Conservation (phyloP, 2,888 invertebrate genomes). For the Oscheius sp. region DNA sequence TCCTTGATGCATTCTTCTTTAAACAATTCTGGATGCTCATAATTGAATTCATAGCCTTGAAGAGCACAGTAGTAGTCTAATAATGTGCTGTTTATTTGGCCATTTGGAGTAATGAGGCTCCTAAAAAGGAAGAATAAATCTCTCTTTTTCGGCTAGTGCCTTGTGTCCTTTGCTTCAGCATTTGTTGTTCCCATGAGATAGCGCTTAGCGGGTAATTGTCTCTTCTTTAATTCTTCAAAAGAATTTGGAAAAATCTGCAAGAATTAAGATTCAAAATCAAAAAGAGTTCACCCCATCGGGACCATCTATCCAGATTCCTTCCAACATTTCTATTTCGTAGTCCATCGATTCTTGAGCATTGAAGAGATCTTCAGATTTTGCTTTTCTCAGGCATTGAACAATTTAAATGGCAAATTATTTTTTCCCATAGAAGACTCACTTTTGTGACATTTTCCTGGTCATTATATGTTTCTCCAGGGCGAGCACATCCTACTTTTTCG, state of each 20-base stretch:
- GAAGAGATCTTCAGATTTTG: not conserved
- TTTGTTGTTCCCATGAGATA: conserved; percentile 1
- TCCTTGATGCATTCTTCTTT: not conserved
- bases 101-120: not conserved
- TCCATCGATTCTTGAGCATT: not conserved
- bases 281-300: not conserved
- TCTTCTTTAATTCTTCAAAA: not conserved
- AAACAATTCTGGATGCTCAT: not conserved
- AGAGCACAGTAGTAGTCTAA: not conserved
- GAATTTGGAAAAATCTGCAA: not conserved
- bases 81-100: not conserved
- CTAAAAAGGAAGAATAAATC: not conserved
- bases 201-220: not conserved
- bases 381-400: not conserved
- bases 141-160: not conserved
- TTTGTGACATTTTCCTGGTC: not conserved
- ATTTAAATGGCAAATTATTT: not conserved
- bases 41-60: not conserved
- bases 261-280: not conserved
- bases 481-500: not conserved
- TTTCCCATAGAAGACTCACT: not conserved
- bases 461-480: not conserved
- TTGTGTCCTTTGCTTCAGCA: not conserved
- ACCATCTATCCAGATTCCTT: conserved; percentile 12
- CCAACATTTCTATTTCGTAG: not conserved